Evolutionary conservation across 1,140 invertebrate genomes (phyloP).

Genomic region (Danaus melanippus): DNA sequence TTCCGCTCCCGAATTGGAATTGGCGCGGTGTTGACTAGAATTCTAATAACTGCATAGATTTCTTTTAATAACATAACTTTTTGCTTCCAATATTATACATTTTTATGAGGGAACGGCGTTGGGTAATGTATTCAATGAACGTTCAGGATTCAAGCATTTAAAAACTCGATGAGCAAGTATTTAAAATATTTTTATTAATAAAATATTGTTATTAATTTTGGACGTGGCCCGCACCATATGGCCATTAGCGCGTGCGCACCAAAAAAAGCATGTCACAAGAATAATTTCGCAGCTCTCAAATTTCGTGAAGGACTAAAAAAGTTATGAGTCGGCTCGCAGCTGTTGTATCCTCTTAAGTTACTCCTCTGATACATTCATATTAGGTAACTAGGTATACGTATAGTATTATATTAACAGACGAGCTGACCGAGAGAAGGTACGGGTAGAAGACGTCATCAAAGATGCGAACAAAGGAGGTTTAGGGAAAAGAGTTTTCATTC

Average conservation of each 20-base stretch:
- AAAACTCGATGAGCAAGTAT: too few species aligned
- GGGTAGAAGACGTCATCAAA: background rate
- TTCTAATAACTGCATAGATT: conserved; percentile 15
- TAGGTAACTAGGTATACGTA: conserved; percentile 10
- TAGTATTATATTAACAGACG: conserved; percentile 5
- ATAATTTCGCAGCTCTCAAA: conserved; percentile 54
- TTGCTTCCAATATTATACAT: too few species aligned
- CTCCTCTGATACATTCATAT: conserved; percentile 21
- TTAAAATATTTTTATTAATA: too few species aligned
- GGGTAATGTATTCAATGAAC: too few species aligned
- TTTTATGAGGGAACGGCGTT: too few species aligned
- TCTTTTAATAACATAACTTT: too few species aligned
- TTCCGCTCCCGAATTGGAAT: conserved; percentile 64
- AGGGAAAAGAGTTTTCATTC: too few species aligned
- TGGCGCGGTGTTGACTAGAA: conserved; percentile 39
- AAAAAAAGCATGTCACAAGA: conserved; percentile 38
- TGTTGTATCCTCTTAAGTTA: conserved; percentile 57
- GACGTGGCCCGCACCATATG: conserved; percentile 41
- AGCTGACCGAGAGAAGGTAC: background rate
- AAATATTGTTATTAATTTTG: too few species aligned
- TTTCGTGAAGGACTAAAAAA: conserved; percentile 55
- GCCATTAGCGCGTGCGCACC: conserved; percentile 56
- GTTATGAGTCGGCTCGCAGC: conserved; percentile 42
- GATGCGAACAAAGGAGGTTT: conserved; percentile 2
- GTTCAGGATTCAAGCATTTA: too few species aligned